A percentile compares a stretch with the other conserved stretches of the same genome.
phyloP scores from a whole-genome alignment of 2,797 vertebrate species.

The Cheirogaleus major region DNA sequence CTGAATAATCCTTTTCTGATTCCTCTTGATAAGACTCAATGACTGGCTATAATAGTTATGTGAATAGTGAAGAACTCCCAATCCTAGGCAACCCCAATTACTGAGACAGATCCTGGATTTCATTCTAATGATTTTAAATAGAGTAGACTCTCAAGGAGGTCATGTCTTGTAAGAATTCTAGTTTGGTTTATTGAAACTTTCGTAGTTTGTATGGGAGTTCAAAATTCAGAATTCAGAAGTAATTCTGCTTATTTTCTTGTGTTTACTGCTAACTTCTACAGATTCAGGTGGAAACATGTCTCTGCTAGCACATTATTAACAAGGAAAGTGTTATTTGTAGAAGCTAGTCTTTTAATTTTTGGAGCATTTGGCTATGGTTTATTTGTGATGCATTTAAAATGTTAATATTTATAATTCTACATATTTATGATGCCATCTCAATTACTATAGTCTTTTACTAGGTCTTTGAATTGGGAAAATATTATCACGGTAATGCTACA shows the following conservation, averaged over 20 bases:
- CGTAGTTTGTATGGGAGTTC: not conserved
- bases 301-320: not conserved
- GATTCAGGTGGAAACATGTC: not conserved
- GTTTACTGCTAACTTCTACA: not conserved
- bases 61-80: not conserved
- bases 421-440: not conserved
- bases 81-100: not conserved
- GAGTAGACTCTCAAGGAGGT: not conserved
- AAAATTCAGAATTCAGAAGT: not conserved
- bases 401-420: not conserved
- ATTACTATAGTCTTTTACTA: not conserved
- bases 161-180: not conserved
- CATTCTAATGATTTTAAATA: not conserved
- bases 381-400: not conserved
- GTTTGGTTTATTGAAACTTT: not conserved
- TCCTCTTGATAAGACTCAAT: constrained; percentile 2
- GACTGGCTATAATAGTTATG: not conserved
- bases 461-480: not conserved
- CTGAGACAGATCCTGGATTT: not conserved
- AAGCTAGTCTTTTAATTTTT: not conserved
- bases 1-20: not conserved
- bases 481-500: not conserved
- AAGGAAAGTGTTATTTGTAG: constrained; percentile 16
- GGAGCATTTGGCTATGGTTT: not conserved
- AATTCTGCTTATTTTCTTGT: not conserved